A percentile compares a stretch with the other conserved stretches of the same genome.
Evolutionary conservation across 1,140 invertebrate species (phyloP).

Genomic region (Amyelois transitella): DNA sequence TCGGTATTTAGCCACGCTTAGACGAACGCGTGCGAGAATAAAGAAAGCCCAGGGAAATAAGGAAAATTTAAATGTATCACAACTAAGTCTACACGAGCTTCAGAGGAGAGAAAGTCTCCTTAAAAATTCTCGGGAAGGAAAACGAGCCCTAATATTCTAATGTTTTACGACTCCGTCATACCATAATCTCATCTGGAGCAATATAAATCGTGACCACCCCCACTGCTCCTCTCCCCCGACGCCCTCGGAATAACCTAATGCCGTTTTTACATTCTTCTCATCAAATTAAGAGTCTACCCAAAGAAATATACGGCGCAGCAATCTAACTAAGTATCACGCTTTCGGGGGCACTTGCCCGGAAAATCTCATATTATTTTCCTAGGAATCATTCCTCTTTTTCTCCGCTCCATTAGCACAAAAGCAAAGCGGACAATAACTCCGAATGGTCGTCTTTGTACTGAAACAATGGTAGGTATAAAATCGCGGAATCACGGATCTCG

Average conservation of each 20-base stretch:
- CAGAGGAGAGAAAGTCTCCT: not conserved
- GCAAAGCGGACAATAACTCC: conserved; percentile 30
- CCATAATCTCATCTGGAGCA: conserved; percentile 31
- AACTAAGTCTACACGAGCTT: not conserved
- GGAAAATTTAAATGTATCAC: not conserved
- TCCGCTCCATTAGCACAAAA: conserved; percentile 20
- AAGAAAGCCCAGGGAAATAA: not conserved
- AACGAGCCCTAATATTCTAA: conserved; percentile 18
- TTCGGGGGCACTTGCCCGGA: conserved; percentile 30
- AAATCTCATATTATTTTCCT: conserved; percentile 44
- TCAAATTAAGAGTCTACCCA: conserved; percentile 44
- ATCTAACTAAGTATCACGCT: conserved; percentile 33
- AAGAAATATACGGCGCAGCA: conserved; percentile 32
- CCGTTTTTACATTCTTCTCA: conserved; percentile 46
- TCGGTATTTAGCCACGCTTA: not conserved
- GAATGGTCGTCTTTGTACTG: conserved; percentile 29
- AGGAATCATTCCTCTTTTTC: conserved; percentile 31
- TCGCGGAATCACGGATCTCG: conserved; percentile 22
- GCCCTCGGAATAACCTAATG: conserved; percentile 30
- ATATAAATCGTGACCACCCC: conserved; percentile 31
- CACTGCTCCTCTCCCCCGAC: conserved; percentile 12
- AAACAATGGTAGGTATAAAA: conserved; percentile 33
- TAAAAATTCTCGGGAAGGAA: conserved; percentile 5
- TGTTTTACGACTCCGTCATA: conserved; percentile 30
- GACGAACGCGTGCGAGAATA: not conserved